phyloP scores from a whole-genome alignment of 2,888 invertebrate species.

The Bembecia ichneumoniformis region DNA sequence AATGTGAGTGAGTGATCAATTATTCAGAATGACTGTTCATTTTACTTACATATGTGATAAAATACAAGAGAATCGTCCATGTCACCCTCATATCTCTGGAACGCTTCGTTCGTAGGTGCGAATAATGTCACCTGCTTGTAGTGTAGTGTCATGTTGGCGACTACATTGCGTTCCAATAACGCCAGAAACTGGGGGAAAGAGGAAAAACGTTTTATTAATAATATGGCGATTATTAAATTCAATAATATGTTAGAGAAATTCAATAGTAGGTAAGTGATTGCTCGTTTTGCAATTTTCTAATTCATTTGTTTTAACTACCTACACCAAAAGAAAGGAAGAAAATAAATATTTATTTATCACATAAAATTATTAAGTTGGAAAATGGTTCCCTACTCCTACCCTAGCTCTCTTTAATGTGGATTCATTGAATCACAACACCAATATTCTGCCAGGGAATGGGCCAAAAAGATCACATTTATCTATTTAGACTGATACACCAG shows the following conservation, averaged over 20 bases:
- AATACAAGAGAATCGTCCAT: constrained; percentile 76
- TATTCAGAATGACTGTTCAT: neutral
- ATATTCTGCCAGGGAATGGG: too few species aligned
- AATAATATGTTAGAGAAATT: neutral
- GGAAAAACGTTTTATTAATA: neutral
- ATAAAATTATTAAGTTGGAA: too few species aligned
- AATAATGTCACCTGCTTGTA: constrained; percentile 87
- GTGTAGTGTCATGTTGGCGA: constrained; percentile 81
- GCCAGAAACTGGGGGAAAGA: constrained; percentile 80
- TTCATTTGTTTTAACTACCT: too few species aligned
- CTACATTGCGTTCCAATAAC: constrained; percentile 78
- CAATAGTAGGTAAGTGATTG: too few species aligned
- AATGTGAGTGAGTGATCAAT: neutral
- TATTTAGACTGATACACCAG: too few species aligned
- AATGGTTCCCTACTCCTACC: too few species aligned
- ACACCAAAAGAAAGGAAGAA: too few species aligned
- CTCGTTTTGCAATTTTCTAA: too few species aligned
- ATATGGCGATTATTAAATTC: constrained; percentile 1
- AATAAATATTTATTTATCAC: too few species aligned
- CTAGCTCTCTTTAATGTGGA: too few species aligned
- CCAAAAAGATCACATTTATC: too few species aligned
- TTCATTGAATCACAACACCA: too few species aligned
- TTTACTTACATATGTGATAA: constrained; percentile 86
- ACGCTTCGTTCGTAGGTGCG: constrained; percentile 90
- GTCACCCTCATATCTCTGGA: constrained; percentile 78